A percentile compares a stretch with the other conserved stretches of the same genome.
Evolutionary conservation across 2,797 vertebrate species (phyloP).

Genomic region (Periophthalmus magnuspinnatus): DNA sequence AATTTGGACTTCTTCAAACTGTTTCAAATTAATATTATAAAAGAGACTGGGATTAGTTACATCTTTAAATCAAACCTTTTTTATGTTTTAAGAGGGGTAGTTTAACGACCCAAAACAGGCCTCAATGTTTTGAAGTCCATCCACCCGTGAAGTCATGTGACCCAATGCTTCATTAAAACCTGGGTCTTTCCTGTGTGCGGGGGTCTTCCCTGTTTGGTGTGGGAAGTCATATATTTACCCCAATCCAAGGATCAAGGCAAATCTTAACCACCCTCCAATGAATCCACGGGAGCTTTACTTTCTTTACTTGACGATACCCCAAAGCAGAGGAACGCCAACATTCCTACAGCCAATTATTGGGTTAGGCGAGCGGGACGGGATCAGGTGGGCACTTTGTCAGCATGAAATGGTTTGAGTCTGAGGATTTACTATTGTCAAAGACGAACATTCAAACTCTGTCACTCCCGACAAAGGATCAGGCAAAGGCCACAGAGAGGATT

Average conservation of each 20-base stretch:
- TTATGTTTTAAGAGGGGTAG: conserved; percentile 14
- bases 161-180: conserved; percentile 40
- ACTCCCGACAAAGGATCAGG: conserved; percentile 72
- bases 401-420: conserved; percentile 47
- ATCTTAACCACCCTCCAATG: conserved; percentile 41
- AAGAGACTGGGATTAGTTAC: background rate
- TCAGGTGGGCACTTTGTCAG: conserved; percentile 68
- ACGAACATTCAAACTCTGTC: conserved; percentile 62
- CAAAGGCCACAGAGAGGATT: conserved; percentile 57
- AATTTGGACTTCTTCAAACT: too few relatives aligned
- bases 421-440: conserved; percentile 58
- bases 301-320: conserved; percentile 44
- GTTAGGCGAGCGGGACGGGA: conserved; percentile 62
- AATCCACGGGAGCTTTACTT: conserved; percentile 28
- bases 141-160: conserved; percentile 51
- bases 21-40: too few relatives aligned
- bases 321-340: conserved; percentile 57
- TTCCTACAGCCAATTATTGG: conserved; percentile 65
- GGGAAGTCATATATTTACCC: conserved; percentile 60
- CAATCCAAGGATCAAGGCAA: conserved; percentile 50
- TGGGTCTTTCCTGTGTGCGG: conserved; percentile 60
- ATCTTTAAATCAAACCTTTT: background rate
- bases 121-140: conserved; percentile 55
- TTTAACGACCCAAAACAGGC: conserved; percentile 58
- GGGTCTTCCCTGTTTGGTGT: conserved; percentile 51